These are phyloP conservation scores for Pithecia hirsuta DNA, from an alignment of 2,797 vertebrate species.

Conservation along the genomic window DNA sequence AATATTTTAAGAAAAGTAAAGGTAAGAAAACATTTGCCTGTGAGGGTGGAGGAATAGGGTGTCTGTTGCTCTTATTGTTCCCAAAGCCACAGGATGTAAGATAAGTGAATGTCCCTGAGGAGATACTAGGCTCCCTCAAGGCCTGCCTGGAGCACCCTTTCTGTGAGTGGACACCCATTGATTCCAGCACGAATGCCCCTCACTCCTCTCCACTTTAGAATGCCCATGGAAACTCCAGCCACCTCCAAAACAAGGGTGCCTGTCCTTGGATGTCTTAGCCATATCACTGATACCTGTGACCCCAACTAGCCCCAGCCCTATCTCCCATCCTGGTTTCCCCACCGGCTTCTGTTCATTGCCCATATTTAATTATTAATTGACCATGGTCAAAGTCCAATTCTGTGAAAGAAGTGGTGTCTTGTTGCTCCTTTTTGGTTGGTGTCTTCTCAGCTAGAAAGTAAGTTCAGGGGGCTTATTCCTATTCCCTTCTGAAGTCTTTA, in stretches of 20 bases:
- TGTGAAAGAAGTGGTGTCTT: neutral
- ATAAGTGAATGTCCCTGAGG: neutral
- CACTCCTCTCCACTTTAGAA: neutral
- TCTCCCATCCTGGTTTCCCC: too few species aligned
- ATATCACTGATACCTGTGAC: neutral
- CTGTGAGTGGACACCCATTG: neutral
- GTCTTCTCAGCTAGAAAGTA: neutral
- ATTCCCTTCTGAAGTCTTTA: neutral
- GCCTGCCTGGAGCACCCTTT: neutral
- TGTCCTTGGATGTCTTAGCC: neutral
- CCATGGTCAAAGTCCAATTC: fast-evolving
- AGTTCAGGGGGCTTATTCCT: neutral
- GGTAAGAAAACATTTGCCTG: neutral
- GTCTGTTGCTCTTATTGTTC: neutral
- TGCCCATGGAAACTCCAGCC: neutral
- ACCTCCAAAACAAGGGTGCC: neutral
- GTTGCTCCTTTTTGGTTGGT: neutral
- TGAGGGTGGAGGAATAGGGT: neutral
- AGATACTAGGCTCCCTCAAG: neutral
- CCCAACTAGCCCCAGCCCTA: neutral
- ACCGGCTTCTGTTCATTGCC: neutral
- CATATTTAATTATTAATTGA: neutral
- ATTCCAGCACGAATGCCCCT: neutral
- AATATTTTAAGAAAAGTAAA: neutral
- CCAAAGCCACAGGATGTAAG: neutral